A percentile compares a stretch with the other conserved stretches of the same genome.
phyloP scores from a whole-genome alignment of 2,797 vertebrate species.

The Megalops cyprinoides region DNA sequence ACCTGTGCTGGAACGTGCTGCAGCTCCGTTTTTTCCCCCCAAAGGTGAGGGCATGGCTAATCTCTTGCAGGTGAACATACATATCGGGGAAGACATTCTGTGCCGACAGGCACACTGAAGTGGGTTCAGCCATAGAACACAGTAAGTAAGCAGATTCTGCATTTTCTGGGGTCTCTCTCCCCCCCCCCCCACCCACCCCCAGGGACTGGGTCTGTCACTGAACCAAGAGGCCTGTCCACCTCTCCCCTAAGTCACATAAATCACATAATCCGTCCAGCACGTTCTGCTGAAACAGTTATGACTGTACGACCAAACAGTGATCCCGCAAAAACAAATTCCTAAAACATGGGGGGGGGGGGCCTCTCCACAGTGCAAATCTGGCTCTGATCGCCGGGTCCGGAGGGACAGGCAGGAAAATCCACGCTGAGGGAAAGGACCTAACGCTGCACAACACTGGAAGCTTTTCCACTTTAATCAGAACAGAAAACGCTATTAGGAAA shows the following conservation, averaged over 20 bases:
- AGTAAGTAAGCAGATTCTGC: neutral
- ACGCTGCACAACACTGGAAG: neutral
- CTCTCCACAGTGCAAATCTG: slow-evolving; percentile 58
- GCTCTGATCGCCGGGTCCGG: neutral
- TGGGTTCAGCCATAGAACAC: neutral
- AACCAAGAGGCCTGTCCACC: no score
- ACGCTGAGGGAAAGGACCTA: neutral
- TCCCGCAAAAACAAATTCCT: slow-evolving; percentile 59
- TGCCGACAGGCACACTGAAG: neutral
- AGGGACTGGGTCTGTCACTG: neutral
- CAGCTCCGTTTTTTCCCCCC: neutral
- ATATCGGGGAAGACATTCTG: neutral
- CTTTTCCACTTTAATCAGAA: neutral
- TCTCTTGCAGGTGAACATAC: slow-evolving; percentile 24
- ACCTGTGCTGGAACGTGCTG: neutral
- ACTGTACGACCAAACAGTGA: slow-evolving; percentile 50
- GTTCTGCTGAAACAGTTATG: slow-evolving; percentile 42
- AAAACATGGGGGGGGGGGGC: slow-evolving; percentile 44
- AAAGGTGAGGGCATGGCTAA: neutral
- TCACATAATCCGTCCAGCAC: neutral
- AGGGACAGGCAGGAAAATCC: neutral
- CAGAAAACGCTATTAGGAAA: slow-evolving; percentile 14
- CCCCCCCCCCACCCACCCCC: neutral
- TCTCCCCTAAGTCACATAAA: no score
- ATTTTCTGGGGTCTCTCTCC: neutral